A percentile compares a stretch with the other conserved stretches of the same genome.
Evolutionary conservation across 2,888 invertebrate species (phyloP).

Genomic region (Campoletis raptor): DNA sequence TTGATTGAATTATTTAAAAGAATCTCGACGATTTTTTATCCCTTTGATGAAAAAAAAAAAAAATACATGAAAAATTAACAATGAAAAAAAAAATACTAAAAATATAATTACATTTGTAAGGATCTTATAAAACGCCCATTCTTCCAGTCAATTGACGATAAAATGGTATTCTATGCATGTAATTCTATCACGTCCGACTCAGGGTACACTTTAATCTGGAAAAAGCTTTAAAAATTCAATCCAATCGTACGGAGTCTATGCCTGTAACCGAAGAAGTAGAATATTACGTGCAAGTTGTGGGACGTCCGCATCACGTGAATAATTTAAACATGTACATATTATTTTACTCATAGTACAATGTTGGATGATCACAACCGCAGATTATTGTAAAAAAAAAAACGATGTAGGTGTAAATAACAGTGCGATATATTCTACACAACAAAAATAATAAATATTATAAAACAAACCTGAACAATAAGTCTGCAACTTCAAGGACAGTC

Average conservation of each 20-base stretch:
- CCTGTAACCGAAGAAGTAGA: conserved; percentile 8
- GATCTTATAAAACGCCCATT: neutral
- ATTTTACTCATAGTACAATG: conserved; percentile 17
- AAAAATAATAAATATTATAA: conserved; percentile 52
- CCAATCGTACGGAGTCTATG: neutral
- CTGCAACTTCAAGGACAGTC: neutral
- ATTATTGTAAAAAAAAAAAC: conserved; percentile 32
- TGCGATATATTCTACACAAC: conserved; percentile 43
- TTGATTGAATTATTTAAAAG: too few species aligned
- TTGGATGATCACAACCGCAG: conserved; percentile 23
- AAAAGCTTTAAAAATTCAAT: conserved; percentile 10
- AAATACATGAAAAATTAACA: neutral
- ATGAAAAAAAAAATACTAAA: neutral
- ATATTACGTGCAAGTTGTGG: conserved; percentile 38
- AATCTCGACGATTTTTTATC: too few species aligned
- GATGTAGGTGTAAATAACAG: conserved; percentile 58
- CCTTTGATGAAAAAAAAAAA: too few species aligned
- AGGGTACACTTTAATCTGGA: neutral
- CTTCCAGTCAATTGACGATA: neutral
- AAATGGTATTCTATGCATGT: neutral
- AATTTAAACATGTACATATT: conserved; percentile 15
- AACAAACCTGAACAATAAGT: neutral
- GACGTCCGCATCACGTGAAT: conserved; percentile 35
- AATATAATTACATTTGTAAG: neutral
- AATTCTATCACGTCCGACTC: neutral